Evolutionary conservation across 2,797 vertebrate species (phyloP).

Genomic region (Galaxias olidus): DNA sequence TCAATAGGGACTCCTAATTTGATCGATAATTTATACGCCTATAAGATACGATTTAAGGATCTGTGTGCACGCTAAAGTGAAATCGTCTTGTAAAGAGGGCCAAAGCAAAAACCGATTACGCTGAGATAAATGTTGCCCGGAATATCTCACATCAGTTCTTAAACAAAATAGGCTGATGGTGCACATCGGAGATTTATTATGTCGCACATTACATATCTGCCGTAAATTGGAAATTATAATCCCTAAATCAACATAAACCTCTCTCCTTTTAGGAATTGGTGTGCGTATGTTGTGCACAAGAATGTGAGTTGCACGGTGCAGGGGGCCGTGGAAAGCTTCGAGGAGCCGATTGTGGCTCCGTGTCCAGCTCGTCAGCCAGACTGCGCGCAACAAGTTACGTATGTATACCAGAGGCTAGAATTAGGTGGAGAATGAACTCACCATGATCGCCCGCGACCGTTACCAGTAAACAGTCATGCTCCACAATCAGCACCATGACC

Average conservation of each 20-base stretch:
- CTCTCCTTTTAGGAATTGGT: constrained; percentile 87
- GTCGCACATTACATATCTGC: background rate
- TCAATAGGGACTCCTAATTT: background rate
- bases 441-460: background rate
- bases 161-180: too few species aligned
- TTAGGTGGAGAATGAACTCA: constrained; percentile 33
- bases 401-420: constrained; percentile 68
- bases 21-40: background rate
- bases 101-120: too few species aligned
- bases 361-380: constrained; percentile 80
- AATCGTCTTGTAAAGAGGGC: too few species aligned
- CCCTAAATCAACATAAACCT: background rate
- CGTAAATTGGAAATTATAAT: too few species aligned
- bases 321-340: constrained; percentile 86
- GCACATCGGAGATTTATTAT: background rate
- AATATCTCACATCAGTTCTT: too few species aligned
- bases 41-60: background rate
- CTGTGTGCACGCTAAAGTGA: too few species aligned
- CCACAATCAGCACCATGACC: too few species aligned
- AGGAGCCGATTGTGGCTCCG: constrained; percentile 84
- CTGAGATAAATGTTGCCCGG: too few species aligned
- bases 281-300: constrained; percentile 91
- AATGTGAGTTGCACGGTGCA: constrained; percentile 94
- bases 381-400: constrained; percentile 88
- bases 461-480: too few species aligned